phyloP scores from a whole-genome alignment of 1,140 invertebrate genomes.

The Lasioglossum baleicum region DNA sequence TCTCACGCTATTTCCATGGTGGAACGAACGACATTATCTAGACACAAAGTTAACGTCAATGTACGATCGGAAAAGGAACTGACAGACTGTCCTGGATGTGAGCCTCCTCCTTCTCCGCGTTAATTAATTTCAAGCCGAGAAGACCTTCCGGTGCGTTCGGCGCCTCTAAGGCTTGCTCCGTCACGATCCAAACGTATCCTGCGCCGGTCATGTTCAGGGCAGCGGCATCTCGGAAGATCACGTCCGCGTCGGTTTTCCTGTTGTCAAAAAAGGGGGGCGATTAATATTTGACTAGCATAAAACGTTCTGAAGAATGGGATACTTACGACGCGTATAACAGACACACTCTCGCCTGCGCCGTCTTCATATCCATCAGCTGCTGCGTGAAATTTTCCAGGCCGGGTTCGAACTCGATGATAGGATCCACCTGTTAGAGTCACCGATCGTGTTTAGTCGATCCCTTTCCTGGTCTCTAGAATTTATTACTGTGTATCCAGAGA shows the following conservation, averaged over 20 bases:
- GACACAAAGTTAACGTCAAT: conserved; percentile 30
- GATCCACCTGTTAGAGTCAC: conserved; percentile 85
- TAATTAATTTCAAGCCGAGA: conserved; percentile 92
- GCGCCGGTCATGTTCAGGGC: conserved; percentile 92
- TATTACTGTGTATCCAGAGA: background rate
- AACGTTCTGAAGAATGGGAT: conserved; percentile 40
- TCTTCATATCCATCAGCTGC: conserved; percentile 89
- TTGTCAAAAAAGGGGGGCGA: conserved; percentile 35
- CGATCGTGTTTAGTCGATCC: too few relatives aligned
- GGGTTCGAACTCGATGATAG: conserved; percentile 94
- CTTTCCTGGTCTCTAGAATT: too few relatives aligned
- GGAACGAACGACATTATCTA: background rate
- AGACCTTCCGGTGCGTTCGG: conserved; percentile 92
- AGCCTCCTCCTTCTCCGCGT: conserved; percentile 92
- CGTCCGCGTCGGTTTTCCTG: conserved; percentile 93
- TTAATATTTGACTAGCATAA: background rate
- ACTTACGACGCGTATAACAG: conserved; percentile 95
- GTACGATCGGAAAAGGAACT: conserved; percentile 70
- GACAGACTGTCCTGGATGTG: conserved; percentile 94
- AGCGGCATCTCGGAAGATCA: conserved; percentile 94
- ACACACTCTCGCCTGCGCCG: conserved; percentile 93
- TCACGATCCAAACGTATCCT: conserved; percentile 98
- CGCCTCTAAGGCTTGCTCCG: conserved; percentile 94
- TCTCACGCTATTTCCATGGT: background rate
- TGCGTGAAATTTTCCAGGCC: conserved; percentile 89